Percentiles rank a stretch among this genome's conserved stretches.
Conservation (phyloP, 2,888 invertebrate species). For the Tenthredo mesomela region DNA sequence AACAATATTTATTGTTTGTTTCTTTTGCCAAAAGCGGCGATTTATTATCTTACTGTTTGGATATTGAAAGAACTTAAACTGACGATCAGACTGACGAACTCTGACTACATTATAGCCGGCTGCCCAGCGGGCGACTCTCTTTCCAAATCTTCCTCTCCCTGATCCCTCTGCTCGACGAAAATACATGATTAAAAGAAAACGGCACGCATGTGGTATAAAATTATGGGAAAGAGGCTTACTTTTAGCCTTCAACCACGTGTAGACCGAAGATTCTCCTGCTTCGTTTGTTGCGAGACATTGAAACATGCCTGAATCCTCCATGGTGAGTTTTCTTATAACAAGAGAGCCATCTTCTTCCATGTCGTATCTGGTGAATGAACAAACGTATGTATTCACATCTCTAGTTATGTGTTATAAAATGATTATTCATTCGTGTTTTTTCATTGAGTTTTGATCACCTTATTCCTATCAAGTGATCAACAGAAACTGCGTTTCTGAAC, state of each 20-base stretch:
- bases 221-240: slow-evolving; percentile 84
- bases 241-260: slow-evolving; percentile 96
- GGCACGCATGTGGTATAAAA: slow-evolving; percentile 7
- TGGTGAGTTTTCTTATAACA: slow-evolving; percentile 88
- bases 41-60: slow-evolving; percentile 74
- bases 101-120: slow-evolving; percentile 77
- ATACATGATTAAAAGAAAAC: slow-evolving; percentile 39
- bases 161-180: slow-evolving; percentile 66
- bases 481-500: slow-evolving; percentile 87
- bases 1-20: slow-evolving; percentile 17
- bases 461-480: slow-evolving; percentile 78
- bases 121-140: slow-evolving; percentile 75
- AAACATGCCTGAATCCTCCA: slow-evolving; percentile 95
- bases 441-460: slow-evolving; percentile 76
- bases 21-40: slow-evolving; percentile 60
- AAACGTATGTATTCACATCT: slow-evolving; percentile 39
- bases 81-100: slow-evolving; percentile 76
- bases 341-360: slow-evolving; percentile 91
- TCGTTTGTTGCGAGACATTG: slow-evolving; percentile 96
- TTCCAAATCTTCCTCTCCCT: slow-evolving; percentile 71
- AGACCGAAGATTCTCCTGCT: slow-evolving; percentile 93
- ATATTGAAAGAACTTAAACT: slow-evolving; percentile 77
- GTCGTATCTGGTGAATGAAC: slow-evolving; percentile 82
- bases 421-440: background rate
- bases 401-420: background rate